Percentiles rank a stretch among this genome's conserved stretches.
phyloP scores from a whole-genome alignment of 1,140 invertebrate genomes.

The Lepidotrigona ventralis region DNA sequence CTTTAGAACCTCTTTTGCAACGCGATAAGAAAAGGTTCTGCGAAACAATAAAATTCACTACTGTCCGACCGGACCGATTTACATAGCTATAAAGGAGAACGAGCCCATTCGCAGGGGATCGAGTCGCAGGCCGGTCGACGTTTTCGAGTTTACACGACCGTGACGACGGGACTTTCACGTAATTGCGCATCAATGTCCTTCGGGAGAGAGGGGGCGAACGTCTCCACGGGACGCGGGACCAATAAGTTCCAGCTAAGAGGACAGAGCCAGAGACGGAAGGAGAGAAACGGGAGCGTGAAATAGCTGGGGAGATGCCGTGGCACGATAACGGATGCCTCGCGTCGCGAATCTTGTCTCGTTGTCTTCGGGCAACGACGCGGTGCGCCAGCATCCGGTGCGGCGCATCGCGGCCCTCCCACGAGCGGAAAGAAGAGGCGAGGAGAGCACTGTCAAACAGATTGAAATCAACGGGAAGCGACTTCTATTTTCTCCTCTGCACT shows the following conservation, averaged over 20 bases:
- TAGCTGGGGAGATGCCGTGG: conserved; percentile 50
- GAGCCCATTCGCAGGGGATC: not conserved
- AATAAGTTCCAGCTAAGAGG: conserved; percentile 33
- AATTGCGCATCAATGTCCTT: conserved; percentile 54
- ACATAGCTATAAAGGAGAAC: not conserved
- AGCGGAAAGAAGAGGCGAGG: conserved; percentile 30
- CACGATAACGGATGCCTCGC: conserved; percentile 57
- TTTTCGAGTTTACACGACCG: not conserved
- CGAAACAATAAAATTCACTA: not conserved
- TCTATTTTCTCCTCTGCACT: conserved; percentile 62
- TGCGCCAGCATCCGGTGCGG: conserved; percentile 7
- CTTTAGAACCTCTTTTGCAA: not conserved
- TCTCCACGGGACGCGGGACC: conserved; percentile 26
- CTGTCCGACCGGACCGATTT: not conserved
- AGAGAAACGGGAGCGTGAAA: conserved; percentile 33
- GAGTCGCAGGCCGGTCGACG: not conserved
- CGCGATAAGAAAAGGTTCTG: not conserved
- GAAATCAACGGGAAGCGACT: conserved; percentile 63
- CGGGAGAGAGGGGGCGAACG: not conserved
- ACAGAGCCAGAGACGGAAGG: not conserved
- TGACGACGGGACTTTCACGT: conserved; percentile 38
- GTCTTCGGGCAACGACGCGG: conserved; percentile 49
- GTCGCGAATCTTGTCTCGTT: conserved; percentile 60
- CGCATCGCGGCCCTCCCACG: conserved; percentile 20
- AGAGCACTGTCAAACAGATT: conserved; percentile 66